Conservation (phyloP, 2,113 vertebrate species). For the Thamnophis sirtalis region DNA sequence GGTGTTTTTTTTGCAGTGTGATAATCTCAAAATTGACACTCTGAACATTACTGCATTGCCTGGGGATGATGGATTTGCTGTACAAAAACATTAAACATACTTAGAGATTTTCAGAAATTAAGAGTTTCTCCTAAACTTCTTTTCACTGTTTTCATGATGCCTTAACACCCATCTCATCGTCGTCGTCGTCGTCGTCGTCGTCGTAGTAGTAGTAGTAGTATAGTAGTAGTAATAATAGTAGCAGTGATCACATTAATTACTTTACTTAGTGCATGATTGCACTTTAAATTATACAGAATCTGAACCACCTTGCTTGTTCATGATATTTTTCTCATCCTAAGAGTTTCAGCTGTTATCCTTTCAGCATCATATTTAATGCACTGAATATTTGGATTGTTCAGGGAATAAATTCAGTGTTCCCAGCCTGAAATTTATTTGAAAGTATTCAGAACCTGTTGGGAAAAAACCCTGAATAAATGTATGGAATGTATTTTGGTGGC, state of each 20-base stretch:
- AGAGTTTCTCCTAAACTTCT: background rate
- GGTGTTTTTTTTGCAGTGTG: accelerated
- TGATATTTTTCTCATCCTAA: background rate
- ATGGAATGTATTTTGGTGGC: conserved; percentile 2
- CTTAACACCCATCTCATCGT: too few relatives aligned
- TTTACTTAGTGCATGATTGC: background rate
- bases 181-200: background rate
- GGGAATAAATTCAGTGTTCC: background rate
- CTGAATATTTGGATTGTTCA: background rate
- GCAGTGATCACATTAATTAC: background rate
- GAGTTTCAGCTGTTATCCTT: background rate
- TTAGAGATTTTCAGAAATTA: background rate
- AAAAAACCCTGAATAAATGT: background rate
- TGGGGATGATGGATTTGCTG: background rate
- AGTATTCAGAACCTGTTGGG: background rate
- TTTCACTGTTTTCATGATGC: background rate
- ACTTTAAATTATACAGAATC: background rate
- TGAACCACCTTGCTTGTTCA: background rate
- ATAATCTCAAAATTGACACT: background rate
- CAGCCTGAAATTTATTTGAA: conserved; percentile 1
- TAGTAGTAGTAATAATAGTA: background rate
- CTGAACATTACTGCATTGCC: background rate
- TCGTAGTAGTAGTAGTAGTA: too few relatives aligned
- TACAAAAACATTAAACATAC: background rate
- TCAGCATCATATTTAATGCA: background rate